phyloP scores from a whole-genome alignment of 2,888 invertebrate species.

The Molorchus minor region DNA sequence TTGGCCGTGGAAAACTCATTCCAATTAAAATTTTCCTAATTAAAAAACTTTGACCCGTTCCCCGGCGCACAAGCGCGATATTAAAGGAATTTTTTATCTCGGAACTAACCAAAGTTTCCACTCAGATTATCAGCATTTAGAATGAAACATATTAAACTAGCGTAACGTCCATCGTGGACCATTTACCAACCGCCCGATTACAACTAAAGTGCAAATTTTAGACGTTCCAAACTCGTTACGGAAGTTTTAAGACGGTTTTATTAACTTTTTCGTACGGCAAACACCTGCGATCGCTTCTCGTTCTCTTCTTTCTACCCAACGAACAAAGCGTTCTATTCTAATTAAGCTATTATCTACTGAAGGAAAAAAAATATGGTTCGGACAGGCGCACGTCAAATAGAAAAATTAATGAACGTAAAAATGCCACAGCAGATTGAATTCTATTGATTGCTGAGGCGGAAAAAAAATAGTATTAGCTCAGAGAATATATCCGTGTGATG shows the following conservation, averaged over 20 bases:
- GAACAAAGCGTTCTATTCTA: no score
- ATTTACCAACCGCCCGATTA: slow-evolving; percentile 54
- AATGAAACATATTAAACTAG: slow-evolving; percentile 36
- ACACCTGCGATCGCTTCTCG: slow-evolving; percentile 46
- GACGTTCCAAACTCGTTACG: slow-evolving; percentile 48
- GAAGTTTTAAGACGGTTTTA: slow-evolving; percentile 45
- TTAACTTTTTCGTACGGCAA: slow-evolving; percentile 51
- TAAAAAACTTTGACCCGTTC: slow-evolving; percentile 36
- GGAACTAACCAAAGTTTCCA: no score
- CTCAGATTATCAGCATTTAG: slow-evolving; percentile 20
- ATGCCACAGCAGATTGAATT: slow-evolving; percentile 18
- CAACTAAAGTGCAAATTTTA: slow-evolving; percentile 50
- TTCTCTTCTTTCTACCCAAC: slow-evolving; percentile 13
- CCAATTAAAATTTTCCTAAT: slow-evolving; percentile 40
- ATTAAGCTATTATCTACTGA: no score
- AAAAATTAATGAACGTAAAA: neutral
- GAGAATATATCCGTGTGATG: slow-evolving; percentile 8
- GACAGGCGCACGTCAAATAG: no score
- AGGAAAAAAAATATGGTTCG: no score
- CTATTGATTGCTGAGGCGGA: slow-evolving; percentile 7
- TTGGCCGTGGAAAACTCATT: no score
- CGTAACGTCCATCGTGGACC: slow-evolving; percentile 43
- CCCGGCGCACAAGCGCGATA: slow-evolving; percentile 9
- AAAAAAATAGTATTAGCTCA: slow-evolving; percentile 18
- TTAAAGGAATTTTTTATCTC: slow-evolving; percentile 30